Evolutionary conservation across 2,797 vertebrate species (phyloP), one percentile per base, ranked within the genome.

Genomic region (Acipenser ruthenus): DNA sequence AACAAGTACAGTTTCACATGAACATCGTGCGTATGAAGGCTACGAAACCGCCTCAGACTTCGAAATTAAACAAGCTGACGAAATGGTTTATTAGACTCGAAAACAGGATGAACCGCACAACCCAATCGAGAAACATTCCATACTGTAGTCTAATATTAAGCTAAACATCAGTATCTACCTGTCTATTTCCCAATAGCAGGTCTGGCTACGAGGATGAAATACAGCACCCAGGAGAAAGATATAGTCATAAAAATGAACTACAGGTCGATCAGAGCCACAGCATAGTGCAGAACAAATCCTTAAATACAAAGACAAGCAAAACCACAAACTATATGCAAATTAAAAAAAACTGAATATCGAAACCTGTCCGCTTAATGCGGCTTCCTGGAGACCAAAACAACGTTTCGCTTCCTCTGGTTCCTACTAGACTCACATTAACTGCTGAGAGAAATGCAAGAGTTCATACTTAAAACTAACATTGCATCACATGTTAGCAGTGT

Each of bases 161-260:
- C 47, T 15, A 37, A 60, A 58, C 61, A 58, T 50, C 37, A 67
- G 63, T 62, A 50, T 49, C 58, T 79, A 82, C 73, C 77, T 78
- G 80, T 10, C 71, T 79, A 87, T 68, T 86, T 89, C 62, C 86
- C 87, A 64, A 88, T 72, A 68, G 85, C 55, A 1, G 86, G 83
- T 76, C 89, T 89, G 60, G 87, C 89, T 63, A 89, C 85, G 70
- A 89, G 89, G 65, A 90, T 79, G 68, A 90, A 90, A 81, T 90
- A 90, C 72, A 91, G 77, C 3, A 86, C 86, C 89, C 89, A 90
- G 0, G 89, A 90, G 75, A 90, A 89, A 10, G 87, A 89, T 69
- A 90, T 88, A 2, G 90, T 73, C 88, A 90, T 89, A 0, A 90
- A 80, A 89, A 87, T 69, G 3, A 90, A 77, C 74, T 90, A 91